Percentiles rank a stretch among this genome's conserved stretches.
Conservation (phyloP, 1,140 invertebrate species). For the Drosophila kepulauana region DNA sequence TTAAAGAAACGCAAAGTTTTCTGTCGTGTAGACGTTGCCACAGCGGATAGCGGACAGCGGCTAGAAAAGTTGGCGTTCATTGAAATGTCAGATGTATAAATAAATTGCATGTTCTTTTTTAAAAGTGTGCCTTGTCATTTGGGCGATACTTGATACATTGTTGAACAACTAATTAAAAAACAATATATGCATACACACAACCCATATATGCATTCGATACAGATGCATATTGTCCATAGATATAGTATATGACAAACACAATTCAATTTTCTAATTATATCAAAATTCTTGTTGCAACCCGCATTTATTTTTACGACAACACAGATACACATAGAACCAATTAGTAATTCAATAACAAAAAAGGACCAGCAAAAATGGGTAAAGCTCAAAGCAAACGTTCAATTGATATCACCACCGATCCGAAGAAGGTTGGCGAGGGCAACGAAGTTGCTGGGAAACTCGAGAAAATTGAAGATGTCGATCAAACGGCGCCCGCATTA, state of each 20-base stretch:
- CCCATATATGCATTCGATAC: neutral
- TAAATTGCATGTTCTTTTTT: slow-evolving; percentile 48
- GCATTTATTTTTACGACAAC: slow-evolving; percentile 11
- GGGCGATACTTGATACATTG: slow-evolving; percentile 20
- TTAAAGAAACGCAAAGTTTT: slow-evolving; percentile 6
- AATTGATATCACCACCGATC: slow-evolving; percentile 92
- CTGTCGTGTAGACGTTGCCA: neutral
- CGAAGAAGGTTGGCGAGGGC: slow-evolving; percentile 89
- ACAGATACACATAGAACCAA: slow-evolving; percentile 46
- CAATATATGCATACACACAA: neutral
- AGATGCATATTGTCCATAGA: neutral
- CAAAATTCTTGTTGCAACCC: slow-evolving; percentile 34
- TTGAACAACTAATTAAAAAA: slow-evolving; percentile 11
- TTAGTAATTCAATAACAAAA: slow-evolving; percentile 56
- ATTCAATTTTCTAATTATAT: slow-evolving; percentile 29
- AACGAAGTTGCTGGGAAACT: slow-evolving; percentile 90
- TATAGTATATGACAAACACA: neutral
- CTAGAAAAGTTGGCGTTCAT: slow-evolving; percentile 39
- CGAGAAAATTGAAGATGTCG: slow-evolving; percentile 90
- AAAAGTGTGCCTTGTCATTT: slow-evolving; percentile 50
- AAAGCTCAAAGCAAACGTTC: slow-evolving; percentile 93
- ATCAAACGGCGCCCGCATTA: slow-evolving; percentile 86
- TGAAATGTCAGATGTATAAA: slow-evolving; percentile 78
- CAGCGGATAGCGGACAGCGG: neutral
- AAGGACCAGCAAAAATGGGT: slow-evolving; percentile 87